These are phyloP conservation scores for Hyaena hyaena DNA, from an alignment of 2,113 vertebrate species.

Conservation along the genomic window DNA sequence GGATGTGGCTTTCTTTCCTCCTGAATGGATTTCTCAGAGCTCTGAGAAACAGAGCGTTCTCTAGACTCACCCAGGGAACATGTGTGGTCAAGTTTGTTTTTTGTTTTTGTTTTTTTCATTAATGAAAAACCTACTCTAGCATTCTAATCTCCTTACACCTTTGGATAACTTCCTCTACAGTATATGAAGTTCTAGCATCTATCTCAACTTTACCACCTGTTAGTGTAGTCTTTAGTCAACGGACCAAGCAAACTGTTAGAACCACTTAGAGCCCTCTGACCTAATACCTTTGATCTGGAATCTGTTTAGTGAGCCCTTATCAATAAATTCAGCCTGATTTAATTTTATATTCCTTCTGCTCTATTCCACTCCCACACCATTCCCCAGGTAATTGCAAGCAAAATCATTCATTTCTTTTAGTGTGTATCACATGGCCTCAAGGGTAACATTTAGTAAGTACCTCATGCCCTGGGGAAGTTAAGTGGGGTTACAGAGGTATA, in stretches of 20 bases:
- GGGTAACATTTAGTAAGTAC: not conserved
- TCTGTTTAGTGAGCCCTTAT: not conserved
- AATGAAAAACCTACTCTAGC: not conserved
- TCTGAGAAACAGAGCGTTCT: not conserved
- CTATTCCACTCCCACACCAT: not conserved
- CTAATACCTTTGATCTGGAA: not conserved
- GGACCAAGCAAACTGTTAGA: not conserved
- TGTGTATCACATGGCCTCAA: not conserved
- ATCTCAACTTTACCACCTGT: not conserved
- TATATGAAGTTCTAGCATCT: not conserved
- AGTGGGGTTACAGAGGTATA: not conserved
- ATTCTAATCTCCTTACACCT: not conserved
- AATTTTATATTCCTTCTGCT: not conserved
- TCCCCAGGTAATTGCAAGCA: not conserved
- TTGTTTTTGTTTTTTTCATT: not conserved
- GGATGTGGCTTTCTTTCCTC: too few species aligned
- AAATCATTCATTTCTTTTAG: not conserved
- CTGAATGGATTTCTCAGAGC: not conserved
- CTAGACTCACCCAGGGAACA: not conserved
- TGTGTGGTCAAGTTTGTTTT: not conserved
- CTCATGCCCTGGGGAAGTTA: not conserved
- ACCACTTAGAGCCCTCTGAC: not conserved
- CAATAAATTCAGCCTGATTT: not conserved
- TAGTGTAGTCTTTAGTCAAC: not conserved
- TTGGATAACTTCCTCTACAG: not conserved